Evolutionary conservation across 2,797 vertebrate species (phyloP), one percentile per base, ranked within the genome.

Genomic region (Taenioides sp.): DNA sequence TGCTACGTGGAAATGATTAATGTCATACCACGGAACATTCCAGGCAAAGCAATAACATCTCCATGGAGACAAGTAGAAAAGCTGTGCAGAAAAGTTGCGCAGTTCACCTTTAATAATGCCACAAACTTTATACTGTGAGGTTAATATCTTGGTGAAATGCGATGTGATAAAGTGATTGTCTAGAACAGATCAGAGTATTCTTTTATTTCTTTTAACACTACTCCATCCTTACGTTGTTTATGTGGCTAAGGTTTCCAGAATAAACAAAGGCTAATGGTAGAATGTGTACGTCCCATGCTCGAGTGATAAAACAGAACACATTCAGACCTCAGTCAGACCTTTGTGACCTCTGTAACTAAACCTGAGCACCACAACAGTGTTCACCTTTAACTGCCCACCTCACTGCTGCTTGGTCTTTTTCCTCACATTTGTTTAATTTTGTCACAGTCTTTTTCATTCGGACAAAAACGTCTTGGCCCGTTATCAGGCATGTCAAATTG

Each of bases 271-370:
- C 16, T 50, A 16, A 50, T 50, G 43, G 14, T 47, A 43, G n/a
- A 25, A 65, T 23, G 3, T 43, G 28, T 65, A 5, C 43, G 37
- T 47, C 62, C 22, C 16, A 23, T 50, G 64, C 23, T 49, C 11
- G 25, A 63, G 4, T 20, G 59, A 28, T 16, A 25, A 59, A 63
- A 43, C 60, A 25, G 40, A 65, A 65, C 55, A 65, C 23, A 22
- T 23, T 49, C 16, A 65, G 40, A n/a, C n/a, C n/a, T 49, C 16
- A 65, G 40, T 65, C 25, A 34, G 50, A 67, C 66, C 50, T 25
- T 7, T 55, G 66, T 16, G 50, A 57, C 49, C 66, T 57, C 50
- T 37, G 28, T 22, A 40, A 37, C 52, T 37, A 40, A 68, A 68
- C 52, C 50, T 23, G 66, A 34, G 28, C n/a, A 22, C 27, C 31